phyloP scores from a whole-genome alignment of 2,888 invertebrate species.

The Drosophila affinis region DNA sequence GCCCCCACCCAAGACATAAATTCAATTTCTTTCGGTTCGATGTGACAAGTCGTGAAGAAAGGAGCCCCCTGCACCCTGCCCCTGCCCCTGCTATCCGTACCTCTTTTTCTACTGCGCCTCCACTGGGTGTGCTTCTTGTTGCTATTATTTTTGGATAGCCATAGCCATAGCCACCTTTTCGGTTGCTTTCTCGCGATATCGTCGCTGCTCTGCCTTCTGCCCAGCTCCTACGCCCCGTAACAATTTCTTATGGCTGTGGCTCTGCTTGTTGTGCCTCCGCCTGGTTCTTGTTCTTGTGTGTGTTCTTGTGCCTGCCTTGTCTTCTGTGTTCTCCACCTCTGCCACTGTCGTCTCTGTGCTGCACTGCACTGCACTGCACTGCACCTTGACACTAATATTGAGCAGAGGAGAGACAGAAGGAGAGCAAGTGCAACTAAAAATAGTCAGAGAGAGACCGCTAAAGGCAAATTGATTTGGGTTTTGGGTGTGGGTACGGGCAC shows the following conservation, averaged over 20 bases:
- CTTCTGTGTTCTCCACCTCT: neutral
- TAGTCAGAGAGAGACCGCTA: slow-evolving; percentile 54
- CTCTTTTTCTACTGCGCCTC: slow-evolving; percentile 28
- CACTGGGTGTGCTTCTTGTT: slow-evolving; percentile 32
- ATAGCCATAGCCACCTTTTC: slow-evolving; percentile 38
- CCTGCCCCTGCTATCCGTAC: slow-evolving; percentile 7
- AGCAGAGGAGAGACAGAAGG: slow-evolving; percentile 44
- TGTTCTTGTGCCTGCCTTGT: no score
- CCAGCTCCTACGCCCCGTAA: slow-evolving; percentile 1
- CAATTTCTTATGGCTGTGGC: slow-evolving; percentile 39
- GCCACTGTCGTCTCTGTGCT: slow-evolving; percentile 40
- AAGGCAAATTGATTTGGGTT: slow-evolving; percentile 54
- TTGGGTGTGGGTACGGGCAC: slow-evolving; percentile 8
- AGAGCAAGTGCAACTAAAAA: slow-evolving; percentile 62
- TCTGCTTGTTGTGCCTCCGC: slow-evolving; percentile 19
- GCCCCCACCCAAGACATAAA: slow-evolving; percentile 57
- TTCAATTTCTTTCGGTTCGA: slow-evolving; percentile 64
- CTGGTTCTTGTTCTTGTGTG: slow-evolving; percentile 22
- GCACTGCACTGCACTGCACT: slow-evolving; percentile 45
- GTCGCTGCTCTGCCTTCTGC: slow-evolving; percentile 20
- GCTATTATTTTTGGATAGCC: slow-evolving; percentile 58
- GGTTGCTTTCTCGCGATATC: slow-evolving; percentile 47
- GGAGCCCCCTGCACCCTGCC: neutral
- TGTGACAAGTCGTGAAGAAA: slow-evolving; percentile 51
- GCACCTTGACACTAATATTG: slow-evolving; percentile 79